Evolutionary conservation across 2,113 vertebrate species (phyloP).

Genomic region (Monarcha castaneiventris): DNA sequence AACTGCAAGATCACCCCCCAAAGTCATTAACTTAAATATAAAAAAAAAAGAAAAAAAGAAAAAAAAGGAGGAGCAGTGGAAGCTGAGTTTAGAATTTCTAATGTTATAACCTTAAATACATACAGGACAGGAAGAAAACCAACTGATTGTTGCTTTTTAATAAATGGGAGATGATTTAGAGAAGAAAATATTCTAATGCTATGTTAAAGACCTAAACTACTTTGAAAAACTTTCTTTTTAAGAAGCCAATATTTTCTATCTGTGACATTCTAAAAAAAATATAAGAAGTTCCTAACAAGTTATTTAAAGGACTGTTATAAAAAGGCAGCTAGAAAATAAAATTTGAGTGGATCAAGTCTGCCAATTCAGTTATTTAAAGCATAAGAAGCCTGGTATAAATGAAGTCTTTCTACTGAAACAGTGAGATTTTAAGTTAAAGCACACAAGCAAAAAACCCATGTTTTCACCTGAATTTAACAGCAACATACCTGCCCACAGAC

Average conservation of each 20-base stretch:
- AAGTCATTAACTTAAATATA: background rate
- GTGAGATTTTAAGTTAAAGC: background rate
- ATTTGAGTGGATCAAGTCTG: background rate
- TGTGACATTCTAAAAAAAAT: background rate
- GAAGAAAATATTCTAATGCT: background rate
- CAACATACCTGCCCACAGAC: background rate
- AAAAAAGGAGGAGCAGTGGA: fast-evolving
- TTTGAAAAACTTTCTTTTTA: background rate
- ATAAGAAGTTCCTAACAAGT: background rate
- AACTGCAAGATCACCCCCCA: background rate
- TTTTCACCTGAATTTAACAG: background rate
- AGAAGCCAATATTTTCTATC: background rate
- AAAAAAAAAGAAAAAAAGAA: background rate
- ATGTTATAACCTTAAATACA: background rate
- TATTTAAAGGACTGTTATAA: background rate
- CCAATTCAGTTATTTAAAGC: background rate
- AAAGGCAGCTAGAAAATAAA: background rate
- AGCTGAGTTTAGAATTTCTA: background rate
- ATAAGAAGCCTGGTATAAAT: background rate
- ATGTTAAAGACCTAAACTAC: background rate
- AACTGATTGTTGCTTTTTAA: background rate
- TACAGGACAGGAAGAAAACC: constrained; percentile 5
- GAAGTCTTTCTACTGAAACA: background rate
- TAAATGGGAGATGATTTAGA: background rate
- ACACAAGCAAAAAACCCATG: background rate